Conservation (phyloP, 2,113 vertebrate genomes). For the Zosterops borbonicus region DNA sequence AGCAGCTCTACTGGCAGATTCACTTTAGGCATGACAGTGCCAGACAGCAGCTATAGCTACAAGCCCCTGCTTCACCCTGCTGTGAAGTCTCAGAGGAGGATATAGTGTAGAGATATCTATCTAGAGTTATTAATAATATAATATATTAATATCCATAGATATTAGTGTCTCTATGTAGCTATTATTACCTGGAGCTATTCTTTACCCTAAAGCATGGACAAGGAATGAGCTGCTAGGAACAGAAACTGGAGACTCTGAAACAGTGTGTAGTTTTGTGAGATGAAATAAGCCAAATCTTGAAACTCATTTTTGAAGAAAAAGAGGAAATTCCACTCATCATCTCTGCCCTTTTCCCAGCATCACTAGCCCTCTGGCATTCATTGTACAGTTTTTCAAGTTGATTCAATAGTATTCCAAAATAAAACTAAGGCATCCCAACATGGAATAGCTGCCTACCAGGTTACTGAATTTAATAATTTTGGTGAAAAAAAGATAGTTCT, state of each 20-base stretch:
- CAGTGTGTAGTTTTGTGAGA: background rate
- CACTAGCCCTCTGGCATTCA: background rate
- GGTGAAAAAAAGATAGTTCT: background rate
- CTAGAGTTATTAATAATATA: background rate
- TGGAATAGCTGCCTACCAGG: background rate
- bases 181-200: background rate
- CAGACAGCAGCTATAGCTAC: fast-evolving
- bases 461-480: background rate
- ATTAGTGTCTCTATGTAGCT: background rate
- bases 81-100: background rate
- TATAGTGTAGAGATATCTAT: background rate
- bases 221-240: background rate
- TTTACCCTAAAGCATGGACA: background rate
- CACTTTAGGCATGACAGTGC: background rate
- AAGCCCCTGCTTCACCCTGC: background rate
- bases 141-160: background rate
- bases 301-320: background rate
- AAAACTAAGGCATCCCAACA: fast-evolving
- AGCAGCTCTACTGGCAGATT: background rate
- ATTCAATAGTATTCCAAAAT: background rate
- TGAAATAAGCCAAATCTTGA: background rate
- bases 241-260: background rate
- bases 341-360: background rate
- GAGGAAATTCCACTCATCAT: background rate
- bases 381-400: fast-evolving